phyloP scores from a whole-genome alignment of 2,113 vertebrate species.

The Nansenia antarctica region DNA sequence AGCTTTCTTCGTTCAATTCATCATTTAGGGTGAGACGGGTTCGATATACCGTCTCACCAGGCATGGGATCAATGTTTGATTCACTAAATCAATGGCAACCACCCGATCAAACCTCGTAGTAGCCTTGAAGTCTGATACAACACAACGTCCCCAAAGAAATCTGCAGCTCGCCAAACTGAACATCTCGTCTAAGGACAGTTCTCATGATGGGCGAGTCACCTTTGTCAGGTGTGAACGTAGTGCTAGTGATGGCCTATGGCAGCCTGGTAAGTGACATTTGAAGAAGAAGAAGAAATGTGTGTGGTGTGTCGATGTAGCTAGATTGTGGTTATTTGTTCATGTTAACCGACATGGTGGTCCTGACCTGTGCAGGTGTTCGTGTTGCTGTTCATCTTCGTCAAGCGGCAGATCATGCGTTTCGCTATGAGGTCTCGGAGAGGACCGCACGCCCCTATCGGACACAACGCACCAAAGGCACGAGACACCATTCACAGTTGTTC shows the following conservation, averaged over 20 bases:
- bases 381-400: constrained; percentile 95
- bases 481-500: too few relatives aligned
- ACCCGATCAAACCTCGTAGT: constrained; percentile 9
- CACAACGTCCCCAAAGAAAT: background rate
- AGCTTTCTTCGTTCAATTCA: too few relatives aligned
- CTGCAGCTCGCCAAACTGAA: too few relatives aligned
- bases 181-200: background rate
- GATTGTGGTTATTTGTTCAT: too few relatives aligned
- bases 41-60: background rate
- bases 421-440: constrained; percentile 95
- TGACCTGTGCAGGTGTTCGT: constrained; percentile 89
- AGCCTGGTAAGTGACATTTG: constrained; percentile 84
- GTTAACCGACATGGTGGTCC: too few relatives aligned
- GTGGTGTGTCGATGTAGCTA: too few relatives aligned
- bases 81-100: constrained; percentile 8
- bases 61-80: background rate
- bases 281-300: too few relatives aligned
- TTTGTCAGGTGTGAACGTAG: constrained; percentile 91
- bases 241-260: constrained; percentile 94
- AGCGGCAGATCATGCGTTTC: constrained; percentile 97
- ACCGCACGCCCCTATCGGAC: constrained; percentile 92
- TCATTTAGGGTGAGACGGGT: too few relatives aligned
- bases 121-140: background rate
- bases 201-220: constrained; percentile 63
- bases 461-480: constrained; percentile 97